These are phyloP conservation scores for Anagyrus pseudococci DNA, from an alignment of 2,888 invertebrate genomes.

Conservation along the genomic window DNA sequence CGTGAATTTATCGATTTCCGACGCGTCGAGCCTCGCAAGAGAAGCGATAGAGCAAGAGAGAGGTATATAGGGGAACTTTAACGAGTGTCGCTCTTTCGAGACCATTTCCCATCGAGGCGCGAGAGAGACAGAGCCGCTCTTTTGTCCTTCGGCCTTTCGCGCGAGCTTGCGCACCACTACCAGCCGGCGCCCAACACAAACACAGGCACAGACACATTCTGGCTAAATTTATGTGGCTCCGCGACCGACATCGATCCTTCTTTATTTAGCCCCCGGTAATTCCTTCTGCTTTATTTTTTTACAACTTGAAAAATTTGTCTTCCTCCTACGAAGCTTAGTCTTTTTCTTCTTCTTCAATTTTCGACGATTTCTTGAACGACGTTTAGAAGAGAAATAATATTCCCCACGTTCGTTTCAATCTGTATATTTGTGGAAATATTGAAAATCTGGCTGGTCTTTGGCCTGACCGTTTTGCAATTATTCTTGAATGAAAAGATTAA, in stretches of 20 bases:
- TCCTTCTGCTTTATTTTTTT: background rate
- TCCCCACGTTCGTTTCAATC: too few relatives aligned
- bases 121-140: too few relatives aligned
- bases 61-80: too few relatives aligned
- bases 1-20: slow-evolving; percentile 50
- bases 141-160: slow-evolving; percentile 21
- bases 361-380: too few relatives aligned
- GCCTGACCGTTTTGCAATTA: too few relatives aligned
- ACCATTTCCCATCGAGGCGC: slow-evolving; percentile 15
- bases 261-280: background rate
- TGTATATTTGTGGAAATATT: too few relatives aligned
- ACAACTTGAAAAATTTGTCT: background rate
- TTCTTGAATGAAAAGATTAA: too few relatives aligned
- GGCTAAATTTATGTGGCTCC: slow-evolving; percentile 10
- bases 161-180: background rate
- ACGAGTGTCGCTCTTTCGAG: slow-evolving; percentile 1
- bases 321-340: background rate
- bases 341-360: background rate
- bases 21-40: background rate
- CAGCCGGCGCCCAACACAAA: background rate
- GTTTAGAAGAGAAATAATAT: too few relatives aligned
- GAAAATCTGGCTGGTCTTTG: too few relatives aligned
- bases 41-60: background rate
- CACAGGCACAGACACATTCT: background rate
- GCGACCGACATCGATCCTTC: slow-evolving; percentile 6